A percentile compares a stretch with the other conserved stretches of the same genome.
Evolutionary conservation across 2,113 vertebrate species (phyloP).

Genomic region (Rhinolophus sinicus): DNA sequence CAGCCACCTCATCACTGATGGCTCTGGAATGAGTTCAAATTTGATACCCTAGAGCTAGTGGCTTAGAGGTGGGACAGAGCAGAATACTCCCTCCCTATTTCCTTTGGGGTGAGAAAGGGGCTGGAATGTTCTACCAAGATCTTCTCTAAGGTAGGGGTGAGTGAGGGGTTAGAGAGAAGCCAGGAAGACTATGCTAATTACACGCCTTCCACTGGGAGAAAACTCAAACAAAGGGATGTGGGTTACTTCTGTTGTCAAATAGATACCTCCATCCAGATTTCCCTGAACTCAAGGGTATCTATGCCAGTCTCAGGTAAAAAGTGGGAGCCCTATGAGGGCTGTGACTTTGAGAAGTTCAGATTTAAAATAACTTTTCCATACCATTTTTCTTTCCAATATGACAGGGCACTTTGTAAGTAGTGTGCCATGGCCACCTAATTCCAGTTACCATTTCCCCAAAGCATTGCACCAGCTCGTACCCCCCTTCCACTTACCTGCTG

Average conservation of each 20-base stretch:
- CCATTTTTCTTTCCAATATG: background rate
- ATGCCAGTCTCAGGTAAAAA: too few relatives aligned
- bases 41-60: background rate
- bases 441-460: background rate
- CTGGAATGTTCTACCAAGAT: background rate
- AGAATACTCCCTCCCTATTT: background rate
- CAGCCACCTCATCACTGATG: background rate
- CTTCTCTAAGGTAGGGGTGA: background rate
- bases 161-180: too few relatives aligned
- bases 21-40: background rate
- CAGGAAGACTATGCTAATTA: too few relatives aligned
- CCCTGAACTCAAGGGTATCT: too few relatives aligned
- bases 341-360: too few relatives aligned
- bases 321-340: too few relatives aligned
- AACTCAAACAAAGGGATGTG: too few relatives aligned
- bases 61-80: background rate
- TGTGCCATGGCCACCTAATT: background rate
- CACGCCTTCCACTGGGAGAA: too few relatives aligned
- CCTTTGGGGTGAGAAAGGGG: too few relatives aligned
- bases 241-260: too few relatives aligned
- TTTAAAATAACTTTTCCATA: too few relatives aligned
- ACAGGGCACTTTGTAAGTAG: background rate
- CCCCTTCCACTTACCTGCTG: accelerated
- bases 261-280: too few relatives aligned
- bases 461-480: background rate